Percentiles rank a stretch among this genome's conserved stretches.
phyloP scores from a whole-genome alignment of 2,888 invertebrate species.

The Fragum sueziense region DNA sequence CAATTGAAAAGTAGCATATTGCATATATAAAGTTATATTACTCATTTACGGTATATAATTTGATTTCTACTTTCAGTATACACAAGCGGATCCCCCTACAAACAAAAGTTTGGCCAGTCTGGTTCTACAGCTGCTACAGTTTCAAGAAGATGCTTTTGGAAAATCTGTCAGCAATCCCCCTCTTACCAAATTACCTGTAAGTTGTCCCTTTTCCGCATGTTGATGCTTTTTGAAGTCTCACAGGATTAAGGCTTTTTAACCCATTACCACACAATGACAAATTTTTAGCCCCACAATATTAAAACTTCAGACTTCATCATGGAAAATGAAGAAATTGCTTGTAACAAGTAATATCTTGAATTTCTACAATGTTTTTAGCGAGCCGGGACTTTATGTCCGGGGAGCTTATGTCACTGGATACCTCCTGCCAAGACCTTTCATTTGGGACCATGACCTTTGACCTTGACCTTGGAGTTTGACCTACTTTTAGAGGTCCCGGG shows the following conservation, averaged over 20 bases:
- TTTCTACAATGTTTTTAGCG: too few species aligned
- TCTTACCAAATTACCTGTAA: constrained; percentile 84
- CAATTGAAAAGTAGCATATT: too few species aligned
- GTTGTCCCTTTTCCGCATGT: constrained; percentile 9
- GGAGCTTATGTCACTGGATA: too few species aligned
- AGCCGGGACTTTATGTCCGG: too few species aligned
- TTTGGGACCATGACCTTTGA: too few species aligned
- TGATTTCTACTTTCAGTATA: constrained; percentile 86
- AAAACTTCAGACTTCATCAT: neutral
- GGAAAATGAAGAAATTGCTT: neutral
- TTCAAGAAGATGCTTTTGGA: constrained; percentile 97
- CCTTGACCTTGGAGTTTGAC: too few species aligned
- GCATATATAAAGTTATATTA: neutral
- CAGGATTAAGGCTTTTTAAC: neutral
- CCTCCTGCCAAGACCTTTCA: too few species aligned
- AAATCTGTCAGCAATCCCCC: constrained; percentile 94
- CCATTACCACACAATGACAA: neutral
- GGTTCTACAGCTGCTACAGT: constrained; percentile 94
- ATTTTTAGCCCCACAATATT: neutral
- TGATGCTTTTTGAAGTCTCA: neutral
- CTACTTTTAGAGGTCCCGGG: too few species aligned
- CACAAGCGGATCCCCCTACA: constrained; percentile 96
- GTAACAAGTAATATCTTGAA: neutral
- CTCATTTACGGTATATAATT: neutral
- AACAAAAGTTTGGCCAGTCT: constrained; percentile 94